These are phyloP conservation scores for Phyllotreta striolata DNA, from an alignment of 2,888 invertebrate species.

Conservation along the genomic window DNA sequence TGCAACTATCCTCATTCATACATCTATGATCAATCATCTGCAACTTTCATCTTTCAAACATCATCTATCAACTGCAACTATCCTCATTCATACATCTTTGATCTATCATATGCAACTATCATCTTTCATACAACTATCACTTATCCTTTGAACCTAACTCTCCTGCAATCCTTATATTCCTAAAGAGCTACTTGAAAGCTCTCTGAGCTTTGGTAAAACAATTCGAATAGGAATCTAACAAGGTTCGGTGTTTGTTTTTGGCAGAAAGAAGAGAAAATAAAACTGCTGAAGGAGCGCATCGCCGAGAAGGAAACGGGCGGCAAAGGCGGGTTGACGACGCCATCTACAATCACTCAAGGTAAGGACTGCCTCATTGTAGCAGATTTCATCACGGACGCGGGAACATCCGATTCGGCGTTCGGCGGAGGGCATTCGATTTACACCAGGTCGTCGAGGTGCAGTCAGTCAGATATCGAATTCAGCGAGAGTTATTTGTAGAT, in stretches of 20 bases:
- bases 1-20: too few relatives aligned
- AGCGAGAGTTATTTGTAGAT: slow-evolving; percentile 89
- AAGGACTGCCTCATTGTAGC: slow-evolving; percentile 78
- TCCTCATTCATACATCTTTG: too few relatives aligned
- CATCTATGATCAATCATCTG: too few relatives aligned
- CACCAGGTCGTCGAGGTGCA: slow-evolving; percentile 83
- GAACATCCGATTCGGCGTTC: slow-evolving; percentile 80
- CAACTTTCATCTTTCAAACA: too few relatives aligned
- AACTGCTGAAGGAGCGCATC: slow-evolving; percentile 79
- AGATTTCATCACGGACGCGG: slow-evolving; percentile 78
- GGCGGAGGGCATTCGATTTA: slow-evolving; percentile 73
- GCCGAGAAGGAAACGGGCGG: slow-evolving; percentile 75
- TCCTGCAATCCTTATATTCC: too few relatives aligned
- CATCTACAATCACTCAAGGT: slow-evolving; percentile 71
- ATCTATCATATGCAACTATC: too few relatives aligned
- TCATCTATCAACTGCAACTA: too few relatives aligned
- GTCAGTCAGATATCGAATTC: slow-evolving; percentile 87
- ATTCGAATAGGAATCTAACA: background rate
- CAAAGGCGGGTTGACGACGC: slow-evolving; percentile 56
- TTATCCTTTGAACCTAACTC: too few relatives aligned
- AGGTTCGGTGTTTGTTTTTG: slow-evolving; percentile 10
- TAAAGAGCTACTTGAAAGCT: too few relatives aligned
- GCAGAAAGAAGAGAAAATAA: slow-evolving; percentile 91
- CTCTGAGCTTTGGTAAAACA: too few relatives aligned
- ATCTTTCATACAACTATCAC: too few relatives aligned